These are phyloP conservation scores for Pterophyllum scalare DNA, from an alignment of 2,113 vertebrate genomes.

Conservation along the genomic window DNA sequence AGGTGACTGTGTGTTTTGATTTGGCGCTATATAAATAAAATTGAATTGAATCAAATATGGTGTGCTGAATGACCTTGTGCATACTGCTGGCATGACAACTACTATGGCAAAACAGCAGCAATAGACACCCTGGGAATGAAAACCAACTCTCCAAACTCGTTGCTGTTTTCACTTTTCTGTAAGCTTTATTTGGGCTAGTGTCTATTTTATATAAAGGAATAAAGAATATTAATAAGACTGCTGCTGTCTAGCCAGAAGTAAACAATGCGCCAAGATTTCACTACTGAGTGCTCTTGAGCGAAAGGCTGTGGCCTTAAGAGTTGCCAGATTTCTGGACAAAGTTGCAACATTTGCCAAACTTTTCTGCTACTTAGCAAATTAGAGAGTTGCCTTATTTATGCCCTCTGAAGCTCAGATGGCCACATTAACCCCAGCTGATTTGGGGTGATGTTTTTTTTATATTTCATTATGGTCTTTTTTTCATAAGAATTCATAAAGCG, in stretches of 20 bases:
- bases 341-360: constrained; percentile 1
- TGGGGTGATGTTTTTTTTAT: background rate
- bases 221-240: background rate
- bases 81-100: background rate
- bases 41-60: no score
- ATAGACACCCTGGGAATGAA: background rate
- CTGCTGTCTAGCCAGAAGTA: background rate
- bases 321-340: background rate
- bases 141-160: background rate
- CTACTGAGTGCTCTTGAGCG: background rate
- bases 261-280: background rate
- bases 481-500: background rate
- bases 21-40: no score
- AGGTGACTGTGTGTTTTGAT: no score
- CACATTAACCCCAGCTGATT: background rate
- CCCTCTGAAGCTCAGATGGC: background rate
- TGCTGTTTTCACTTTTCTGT: background rate
- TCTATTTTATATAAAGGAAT: background rate
- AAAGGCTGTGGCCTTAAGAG: constrained; percentile 1
- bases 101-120: background rate
- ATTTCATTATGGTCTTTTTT: background rate
- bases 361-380: background rate
- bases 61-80: background rate
- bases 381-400: background rate
- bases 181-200: background rate